Conservation (phyloP, 2,888 invertebrate genomes). For the Tenodera sinensis region DNA sequence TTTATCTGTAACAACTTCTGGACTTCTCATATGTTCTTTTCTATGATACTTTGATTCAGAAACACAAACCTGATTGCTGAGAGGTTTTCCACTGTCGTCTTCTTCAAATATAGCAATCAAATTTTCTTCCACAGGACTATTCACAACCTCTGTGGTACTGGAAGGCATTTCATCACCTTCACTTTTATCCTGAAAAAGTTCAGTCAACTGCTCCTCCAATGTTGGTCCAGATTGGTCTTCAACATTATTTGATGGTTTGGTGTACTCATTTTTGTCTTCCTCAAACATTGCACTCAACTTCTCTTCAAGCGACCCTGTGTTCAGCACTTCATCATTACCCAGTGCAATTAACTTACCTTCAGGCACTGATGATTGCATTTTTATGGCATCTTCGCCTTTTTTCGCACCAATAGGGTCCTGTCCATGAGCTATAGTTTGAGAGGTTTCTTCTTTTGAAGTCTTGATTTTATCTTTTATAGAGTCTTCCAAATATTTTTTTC, state of each 20-base stretch:
- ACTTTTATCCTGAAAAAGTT: neutral
- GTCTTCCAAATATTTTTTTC: neutral
- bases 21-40: neutral
- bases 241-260: neutral
- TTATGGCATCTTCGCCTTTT: neutral
- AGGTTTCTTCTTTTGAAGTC: neutral
- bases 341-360: neutral
- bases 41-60: neutral
- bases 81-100: neutral
- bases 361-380: neutral
- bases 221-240: neutral
- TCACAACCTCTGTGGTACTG: neutral
- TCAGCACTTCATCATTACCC: neutral
- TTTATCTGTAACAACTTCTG: neutral
- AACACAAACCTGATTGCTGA: neutral
- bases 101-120: neutral
- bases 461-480: neutral
- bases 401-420: neutral
- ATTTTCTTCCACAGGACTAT: neutral
- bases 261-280: neutral
- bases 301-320: neutral
- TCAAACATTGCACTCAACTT: neutral
- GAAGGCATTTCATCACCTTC: neutral
- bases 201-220: neutral
- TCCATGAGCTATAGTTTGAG: neutral